Base-by-base conservation (phyloP, 1,140 invertebrate genomes). In the Sipha flava region DNA sequence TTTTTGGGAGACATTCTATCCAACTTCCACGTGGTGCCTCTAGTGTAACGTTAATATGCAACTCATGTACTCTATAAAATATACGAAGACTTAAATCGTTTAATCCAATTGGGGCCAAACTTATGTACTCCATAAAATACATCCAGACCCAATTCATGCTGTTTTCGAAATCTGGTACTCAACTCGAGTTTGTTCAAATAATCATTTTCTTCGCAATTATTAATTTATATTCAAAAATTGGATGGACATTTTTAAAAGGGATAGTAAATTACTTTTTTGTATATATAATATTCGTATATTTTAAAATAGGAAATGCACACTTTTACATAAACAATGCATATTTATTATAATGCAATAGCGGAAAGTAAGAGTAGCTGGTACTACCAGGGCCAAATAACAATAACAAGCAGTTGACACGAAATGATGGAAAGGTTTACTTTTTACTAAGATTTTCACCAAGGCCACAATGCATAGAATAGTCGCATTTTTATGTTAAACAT, bases 321-420 rank as follows among this genome's bases (percentile, higher is more conserved):
- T 54, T 54, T 54, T 37, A 52, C 31, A 34, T 54, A n/a, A 34
- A 66, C 59, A 18, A 40, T 43, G 12, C 9, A 2, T 43, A 40
- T 70, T 0, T 47, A 14, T 10, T 52, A 21, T 23, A 75, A 6
- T 37, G 18, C 31, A 21, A 75, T 75, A 31, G 21, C 12, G 14
- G 70, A 54, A 75, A 54, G 47, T 75, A 75, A 75, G 70, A 37
- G 45, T 75, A 73, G 47, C 70, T 73, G 70, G 70, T 54, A 75
- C 18, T 75, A 54, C 31, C 70, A 75, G 70, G 47, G 47, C 49
- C 70, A 54, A 75, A 54, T n/a, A 75, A 75, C 70, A 75, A 54
- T 75, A 75, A 75, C 47, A 75, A 75, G 47, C 70, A 37, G 70
- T 75, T 54, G 70, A 52, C 70, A 75, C 70, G 70, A 31, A 75